Percentiles rank a stretch among this genome's conserved stretches.
Evolutionary conservation across 2,113 vertebrate species (phyloP).

Genomic region (Telmatochromis brachygnathus): DNA sequence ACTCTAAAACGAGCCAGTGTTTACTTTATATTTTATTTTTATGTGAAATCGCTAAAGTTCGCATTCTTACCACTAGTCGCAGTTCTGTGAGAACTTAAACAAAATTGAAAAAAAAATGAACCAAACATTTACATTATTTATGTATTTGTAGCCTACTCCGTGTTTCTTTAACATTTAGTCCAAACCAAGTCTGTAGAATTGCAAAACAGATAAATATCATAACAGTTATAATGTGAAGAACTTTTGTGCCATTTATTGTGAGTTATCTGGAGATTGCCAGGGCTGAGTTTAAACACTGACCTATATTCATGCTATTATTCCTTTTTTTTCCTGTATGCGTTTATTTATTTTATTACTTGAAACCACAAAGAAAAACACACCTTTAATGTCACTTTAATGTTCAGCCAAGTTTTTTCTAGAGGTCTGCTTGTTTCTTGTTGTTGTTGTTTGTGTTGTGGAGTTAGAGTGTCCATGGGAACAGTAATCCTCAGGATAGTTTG

Average conservation of each 20-base stretch:
- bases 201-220: not conserved
- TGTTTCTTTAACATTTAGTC: not conserved
- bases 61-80: not conserved
- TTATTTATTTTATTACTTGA: not conserved
- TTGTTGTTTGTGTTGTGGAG: not conserved
- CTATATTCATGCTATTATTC: not conserved
- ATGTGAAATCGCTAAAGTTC: rapidly evolving
- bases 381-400: not conserved
- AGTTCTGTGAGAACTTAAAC: not conserved
- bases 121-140: not conserved
- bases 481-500: slow-evolving; percentile 51
- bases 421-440: not conserved
- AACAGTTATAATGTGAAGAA: not conserved
- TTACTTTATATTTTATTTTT: not conserved
- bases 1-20: not conserved
- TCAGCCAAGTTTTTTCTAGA: not conserved
- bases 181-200: not conserved
- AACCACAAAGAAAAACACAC: not conserved
- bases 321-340: rapidly evolving
- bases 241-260: not conserved
- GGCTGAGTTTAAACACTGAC: not conserved
- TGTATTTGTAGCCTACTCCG: not conserved
- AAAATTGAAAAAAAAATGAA: not conserved
- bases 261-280: not conserved
- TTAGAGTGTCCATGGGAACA: not conserved